Evolutionary conservation across 2,888 invertebrate genomes (phyloP).

Genomic region (Aromia moschata): DNA sequence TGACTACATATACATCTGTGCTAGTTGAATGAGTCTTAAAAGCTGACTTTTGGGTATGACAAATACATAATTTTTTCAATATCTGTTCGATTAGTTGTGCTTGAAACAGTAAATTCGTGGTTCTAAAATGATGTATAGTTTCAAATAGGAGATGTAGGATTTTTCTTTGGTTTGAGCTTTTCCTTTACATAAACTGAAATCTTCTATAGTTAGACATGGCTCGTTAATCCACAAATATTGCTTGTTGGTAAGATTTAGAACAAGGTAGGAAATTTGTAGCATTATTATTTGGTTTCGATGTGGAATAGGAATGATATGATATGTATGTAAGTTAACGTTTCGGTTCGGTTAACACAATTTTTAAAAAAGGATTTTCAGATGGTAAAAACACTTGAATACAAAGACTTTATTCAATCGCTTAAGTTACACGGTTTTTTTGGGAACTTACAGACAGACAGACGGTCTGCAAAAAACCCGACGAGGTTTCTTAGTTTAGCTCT

Average conservation of each 20-base stretch:
- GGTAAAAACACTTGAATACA: no score
- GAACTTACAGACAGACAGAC: no score
- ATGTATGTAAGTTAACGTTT: no score
- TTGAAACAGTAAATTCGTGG: background rate
- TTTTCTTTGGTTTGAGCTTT: background rate
- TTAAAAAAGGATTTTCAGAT: no score
- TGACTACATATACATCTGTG: background rate
- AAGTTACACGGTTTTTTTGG: no score
- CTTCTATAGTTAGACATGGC: constrained; percentile 1
- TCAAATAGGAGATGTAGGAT: background rate
- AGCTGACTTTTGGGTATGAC: background rate
- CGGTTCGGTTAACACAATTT: no score
- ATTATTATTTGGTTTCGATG: constrained; percentile 5
- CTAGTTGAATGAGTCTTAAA: background rate
- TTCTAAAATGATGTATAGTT: background rate
- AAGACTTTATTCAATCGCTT: no score
- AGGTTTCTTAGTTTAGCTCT: no score
- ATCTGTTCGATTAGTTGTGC: constrained; percentile 2
- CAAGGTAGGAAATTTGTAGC: constrained; percentile 8
- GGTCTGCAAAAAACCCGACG: no score
- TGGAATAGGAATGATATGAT: constrained; percentile 2
- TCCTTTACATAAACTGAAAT: constrained; percentile 7
- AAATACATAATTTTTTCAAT: background rate
- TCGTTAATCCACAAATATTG: constrained; percentile 6
- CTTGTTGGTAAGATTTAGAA: constrained; percentile 5